Conservation (phyloP, 2,797 vertebrate species). For the Chromis chromis region DNA sequence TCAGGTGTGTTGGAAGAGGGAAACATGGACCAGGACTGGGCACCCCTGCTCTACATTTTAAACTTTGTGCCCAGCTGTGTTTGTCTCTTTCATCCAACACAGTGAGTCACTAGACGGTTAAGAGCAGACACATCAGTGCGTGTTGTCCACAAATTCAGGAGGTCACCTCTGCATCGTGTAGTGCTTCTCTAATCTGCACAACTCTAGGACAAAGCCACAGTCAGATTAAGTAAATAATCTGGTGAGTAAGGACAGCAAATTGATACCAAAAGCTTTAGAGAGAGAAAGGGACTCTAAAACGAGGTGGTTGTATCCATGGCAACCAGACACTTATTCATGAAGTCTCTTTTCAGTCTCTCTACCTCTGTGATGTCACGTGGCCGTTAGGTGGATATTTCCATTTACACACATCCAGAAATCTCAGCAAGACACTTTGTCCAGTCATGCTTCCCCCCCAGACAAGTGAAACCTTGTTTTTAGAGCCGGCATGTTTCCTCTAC, state of each 20-base stretch:
- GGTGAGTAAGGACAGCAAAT: constrained; percentile 52
- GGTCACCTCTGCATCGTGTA: constrained; percentile 57
- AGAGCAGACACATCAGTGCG: constrained; percentile 15
- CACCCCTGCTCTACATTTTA: too few species aligned
- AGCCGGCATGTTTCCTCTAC: constrained; percentile 1
- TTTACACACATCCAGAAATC: constrained; percentile 23
- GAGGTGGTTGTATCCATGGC: constrained; percentile 75
- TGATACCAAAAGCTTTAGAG: constrained; percentile 61
- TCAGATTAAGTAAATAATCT: constrained; percentile 74
- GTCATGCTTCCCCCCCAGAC: neutral
- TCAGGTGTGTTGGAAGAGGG: too few species aligned
- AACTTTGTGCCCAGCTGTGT: neutral
- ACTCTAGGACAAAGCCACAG: constrained; percentile 60
- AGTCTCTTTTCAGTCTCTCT: constrained; percentile 35
- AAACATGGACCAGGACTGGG: too few species aligned
- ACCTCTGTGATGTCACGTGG: constrained; percentile 22
- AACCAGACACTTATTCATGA: constrained; percentile 75
- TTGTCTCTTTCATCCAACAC: constrained; percentile 20
- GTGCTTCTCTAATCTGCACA: constrained; percentile 63
- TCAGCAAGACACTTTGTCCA: constrained; percentile 4
- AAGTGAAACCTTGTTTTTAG: constrained; percentile 26
- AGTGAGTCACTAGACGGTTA: constrained; percentile 6
- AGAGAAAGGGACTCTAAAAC: constrained; percentile 58
- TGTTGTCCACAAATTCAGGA: constrained; percentile 21
- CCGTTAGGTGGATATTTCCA: constrained; percentile 5